Evolutionary conservation across 53 echinoderm and acorn worm species (phyloP).

Genomic region (Echinarachnius parma): DNA sequence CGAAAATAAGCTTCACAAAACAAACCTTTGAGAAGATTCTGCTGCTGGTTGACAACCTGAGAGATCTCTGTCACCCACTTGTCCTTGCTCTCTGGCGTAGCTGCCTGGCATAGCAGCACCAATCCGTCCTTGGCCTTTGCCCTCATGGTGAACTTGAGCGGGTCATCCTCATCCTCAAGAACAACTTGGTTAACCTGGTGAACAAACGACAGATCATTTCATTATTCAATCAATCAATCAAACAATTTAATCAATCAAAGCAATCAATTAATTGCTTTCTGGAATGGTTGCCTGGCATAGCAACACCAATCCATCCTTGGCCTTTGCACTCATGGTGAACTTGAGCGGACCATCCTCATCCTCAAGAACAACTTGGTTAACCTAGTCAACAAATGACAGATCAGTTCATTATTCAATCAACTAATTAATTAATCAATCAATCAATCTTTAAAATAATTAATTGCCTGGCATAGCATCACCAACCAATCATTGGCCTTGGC

Average conservation of each 20-base stretch:
- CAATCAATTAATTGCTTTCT: no score
- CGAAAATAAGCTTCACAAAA: background rate
- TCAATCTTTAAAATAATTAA: no score
- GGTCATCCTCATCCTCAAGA: slow-evolving; percentile 85
- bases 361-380: slow-evolving; percentile 82
- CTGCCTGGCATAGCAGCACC: slow-evolving; percentile 74
- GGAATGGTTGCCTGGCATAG: slow-evolving; percentile 72
- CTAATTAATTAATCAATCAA: no score
- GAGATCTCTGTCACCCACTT: slow-evolving; percentile 79
- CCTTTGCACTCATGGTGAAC: slow-evolving; percentile 71
- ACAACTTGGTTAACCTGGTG: slow-evolving; percentile 88
- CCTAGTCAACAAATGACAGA: no score
- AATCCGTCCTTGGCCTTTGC: slow-evolving; percentile 70
- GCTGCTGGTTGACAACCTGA: slow-evolving; percentile 77
- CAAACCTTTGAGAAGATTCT: slow-evolving; percentile 90
- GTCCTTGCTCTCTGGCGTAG: slow-evolving; percentile 65
- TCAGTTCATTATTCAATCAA: no score
- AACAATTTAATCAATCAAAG: no score
- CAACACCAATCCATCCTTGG: slow-evolving; percentile 70
- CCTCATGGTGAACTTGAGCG: slow-evolving; percentile 77
- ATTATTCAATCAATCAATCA: no score
- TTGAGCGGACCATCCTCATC: slow-evolving; percentile 89
- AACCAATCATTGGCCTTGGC: slow-evolving; percentile 69
- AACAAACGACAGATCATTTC: no score
- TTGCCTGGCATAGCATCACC: slow-evolving; percentile 74